Conservation (phyloP, 2,888 invertebrate genomes). For the Azorinus chamasolen region DNA sequence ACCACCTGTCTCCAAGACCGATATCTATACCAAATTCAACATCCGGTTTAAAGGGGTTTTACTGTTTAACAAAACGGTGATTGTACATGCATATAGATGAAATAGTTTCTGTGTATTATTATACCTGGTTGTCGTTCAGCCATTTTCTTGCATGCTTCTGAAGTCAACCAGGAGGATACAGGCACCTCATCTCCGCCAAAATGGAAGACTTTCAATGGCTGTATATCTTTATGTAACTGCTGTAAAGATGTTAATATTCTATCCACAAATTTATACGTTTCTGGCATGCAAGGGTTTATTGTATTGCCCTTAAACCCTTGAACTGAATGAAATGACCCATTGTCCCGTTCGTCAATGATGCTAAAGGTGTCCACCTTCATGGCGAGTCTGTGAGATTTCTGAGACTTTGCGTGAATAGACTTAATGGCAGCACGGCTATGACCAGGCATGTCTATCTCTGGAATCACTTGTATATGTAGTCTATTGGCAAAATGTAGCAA, state of each 20-base stretch:
- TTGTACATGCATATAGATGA: no score
- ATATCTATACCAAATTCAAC: no score
- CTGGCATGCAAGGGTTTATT: conserved; percentile 73
- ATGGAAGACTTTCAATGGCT: conserved; percentile 73
- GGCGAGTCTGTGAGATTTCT: conserved; percentile 31
- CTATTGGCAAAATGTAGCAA: conserved; percentile 71
- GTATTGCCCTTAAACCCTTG: conserved; percentile 74
- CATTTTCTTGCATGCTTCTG: conserved; percentile 1
- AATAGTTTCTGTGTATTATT: no score
- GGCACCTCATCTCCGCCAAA: conserved; percentile 83
- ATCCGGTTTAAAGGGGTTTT: no score
- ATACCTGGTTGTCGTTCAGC: no score
- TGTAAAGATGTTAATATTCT: conserved; percentile 57
- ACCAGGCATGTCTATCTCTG: conserved; percentile 83
- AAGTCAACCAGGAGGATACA: conserved; percentile 66
- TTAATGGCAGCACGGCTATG: conserved; percentile 67
- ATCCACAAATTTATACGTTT: conserved; percentile 66
- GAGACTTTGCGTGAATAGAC: conserved; percentile 55
- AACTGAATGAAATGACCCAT: conserved; percentile 4
- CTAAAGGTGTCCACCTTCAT: conserved; percentile 66
- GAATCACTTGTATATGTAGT: conserved; percentile 77
- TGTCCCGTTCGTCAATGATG: conserved; percentile 64
- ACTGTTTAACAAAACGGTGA: no score
- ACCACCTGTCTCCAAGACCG: no score
- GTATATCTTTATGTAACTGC: conserved; percentile 71